Base-by-base conservation (phyloP, 2,888 invertebrate species). In the Drepana falcataria region DNA sequence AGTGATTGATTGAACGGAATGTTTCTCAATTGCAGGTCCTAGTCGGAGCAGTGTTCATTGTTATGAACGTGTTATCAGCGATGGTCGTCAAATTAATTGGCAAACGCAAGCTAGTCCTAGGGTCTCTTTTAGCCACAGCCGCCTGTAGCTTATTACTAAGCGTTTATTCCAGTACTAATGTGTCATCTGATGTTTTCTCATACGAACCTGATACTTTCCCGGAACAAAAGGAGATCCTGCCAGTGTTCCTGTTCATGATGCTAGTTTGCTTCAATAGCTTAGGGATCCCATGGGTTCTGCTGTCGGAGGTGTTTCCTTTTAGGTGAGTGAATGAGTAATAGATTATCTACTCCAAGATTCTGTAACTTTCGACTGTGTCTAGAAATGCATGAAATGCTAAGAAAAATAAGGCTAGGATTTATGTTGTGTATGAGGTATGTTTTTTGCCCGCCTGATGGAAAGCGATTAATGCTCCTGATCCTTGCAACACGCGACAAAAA, bases 301-400 rank as follows among this genome's bases (percentile, higher is more conserved):
- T 93, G 7, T 92, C 93, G 35, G 93, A 93, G 73, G 89, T 93
- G 1, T 93, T 93, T 63, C 93, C 93, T 0, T 91, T 92, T 61
- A 92, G 91, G 92, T 92, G 73, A 76, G 64, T 54, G 35, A 49
- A 55, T 35, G 1, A 9, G 40, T 33, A 6, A 3, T 40, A 1
- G 21, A 21, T 21, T 21, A 21, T 21, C 21, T 21, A 21, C 21
- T 21, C 21, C 21, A 21, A 21, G 21, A 21, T 21, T 21, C 21
- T 21, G 21, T 21, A 21, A 21, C 21, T 21, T 21, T 21, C 21
- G 21, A 21, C 21, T 21, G 21, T 21, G 21, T 21, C 21, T 21
- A 21, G 21, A 21, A 21, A 21, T 21, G 21, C 21, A 21, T 21
- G 21, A 0, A 21, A 21, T 21, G 21, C 21, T 21, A 21, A 21